These are phyloP conservation scores for Oasisia sp. DNA, from an alignment of 2,888 invertebrate genomes.

Conservation along the genomic window DNA sequence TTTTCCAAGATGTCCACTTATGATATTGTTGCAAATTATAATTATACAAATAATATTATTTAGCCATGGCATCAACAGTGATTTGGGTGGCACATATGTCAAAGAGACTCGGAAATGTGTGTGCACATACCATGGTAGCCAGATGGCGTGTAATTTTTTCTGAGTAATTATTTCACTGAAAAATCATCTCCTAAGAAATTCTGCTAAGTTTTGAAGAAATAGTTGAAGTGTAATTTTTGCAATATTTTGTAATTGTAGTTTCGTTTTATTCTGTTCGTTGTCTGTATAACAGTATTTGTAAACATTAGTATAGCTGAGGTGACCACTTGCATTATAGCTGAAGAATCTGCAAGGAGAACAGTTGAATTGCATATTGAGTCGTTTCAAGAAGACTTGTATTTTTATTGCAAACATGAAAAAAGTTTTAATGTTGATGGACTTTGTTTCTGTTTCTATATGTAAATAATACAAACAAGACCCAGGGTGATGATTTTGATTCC, in stretches of 20 bases:
- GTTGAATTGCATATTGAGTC: neutral
- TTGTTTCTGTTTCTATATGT: neutral
- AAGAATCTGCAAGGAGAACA: neutral
- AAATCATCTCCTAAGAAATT: neutral
- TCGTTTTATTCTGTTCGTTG: neutral
- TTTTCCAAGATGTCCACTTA: neutral
- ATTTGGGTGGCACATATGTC: neutral
- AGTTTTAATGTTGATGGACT: slow-evolving; percentile 1
- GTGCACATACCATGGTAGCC: neutral
- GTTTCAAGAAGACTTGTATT: neutral
- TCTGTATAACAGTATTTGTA: neutral
- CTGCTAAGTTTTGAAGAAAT: neutral
- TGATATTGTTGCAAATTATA: slow-evolving; percentile 17
- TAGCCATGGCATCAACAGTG: neutral
- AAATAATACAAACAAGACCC: too few species aligned
- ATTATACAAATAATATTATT: neutral
- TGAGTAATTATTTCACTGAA: neutral
- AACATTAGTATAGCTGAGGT: neutral
- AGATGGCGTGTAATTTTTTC: neutral
- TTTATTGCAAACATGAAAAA: neutral
- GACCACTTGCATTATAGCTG: neutral
- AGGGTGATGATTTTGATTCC: too few species aligned
- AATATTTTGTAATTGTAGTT: neutral
- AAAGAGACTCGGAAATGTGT: neutral
- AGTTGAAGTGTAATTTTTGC: neutral